phyloP scores from a whole-genome alignment of 2,113 vertebrate genomes.

The Zosterops hypoxanthus region DNA sequence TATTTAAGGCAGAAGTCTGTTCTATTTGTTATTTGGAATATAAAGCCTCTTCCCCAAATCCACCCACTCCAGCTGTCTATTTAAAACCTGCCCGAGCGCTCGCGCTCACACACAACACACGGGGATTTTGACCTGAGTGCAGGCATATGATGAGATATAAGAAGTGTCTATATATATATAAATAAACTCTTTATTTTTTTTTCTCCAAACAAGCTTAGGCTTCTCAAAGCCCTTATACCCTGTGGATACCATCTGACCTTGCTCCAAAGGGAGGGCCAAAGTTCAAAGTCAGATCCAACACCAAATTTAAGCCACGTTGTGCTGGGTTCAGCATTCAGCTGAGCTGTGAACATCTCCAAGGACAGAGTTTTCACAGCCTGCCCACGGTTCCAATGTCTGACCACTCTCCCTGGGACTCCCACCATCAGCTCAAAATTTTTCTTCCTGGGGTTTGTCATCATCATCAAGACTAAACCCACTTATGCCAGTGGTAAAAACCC shows the following conservation, averaged over 20 bases:
- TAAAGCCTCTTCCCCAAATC: neutral
- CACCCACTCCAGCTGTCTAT: neutral
- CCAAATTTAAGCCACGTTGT: neutral
- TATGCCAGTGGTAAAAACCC: neutral
- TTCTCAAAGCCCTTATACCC: neutral
- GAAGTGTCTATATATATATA: rapidly evolving
- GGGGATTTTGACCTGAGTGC: neutral
- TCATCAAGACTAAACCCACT: neutral
- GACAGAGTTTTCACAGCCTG: neutral
- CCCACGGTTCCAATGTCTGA: neutral
- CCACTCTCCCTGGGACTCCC: neutral
- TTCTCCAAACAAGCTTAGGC: neutral
- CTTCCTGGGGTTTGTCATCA: neutral
- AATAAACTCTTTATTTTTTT: neutral
- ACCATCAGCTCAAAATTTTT: neutral
- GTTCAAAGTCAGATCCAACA: neutral
- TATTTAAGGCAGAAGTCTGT: neutral
- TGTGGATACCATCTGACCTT: neutral
- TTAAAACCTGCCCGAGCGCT: neutral
- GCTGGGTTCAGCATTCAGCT: neutral
- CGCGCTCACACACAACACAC: neutral
- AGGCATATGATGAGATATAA: neutral
- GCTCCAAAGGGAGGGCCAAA: neutral
- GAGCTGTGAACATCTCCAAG: neutral
- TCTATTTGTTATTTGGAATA: neutral